Evolutionary conservation across 2,797 vertebrate species (phyloP).

Genomic region (Dendrocincla tyrannina): DNA sequence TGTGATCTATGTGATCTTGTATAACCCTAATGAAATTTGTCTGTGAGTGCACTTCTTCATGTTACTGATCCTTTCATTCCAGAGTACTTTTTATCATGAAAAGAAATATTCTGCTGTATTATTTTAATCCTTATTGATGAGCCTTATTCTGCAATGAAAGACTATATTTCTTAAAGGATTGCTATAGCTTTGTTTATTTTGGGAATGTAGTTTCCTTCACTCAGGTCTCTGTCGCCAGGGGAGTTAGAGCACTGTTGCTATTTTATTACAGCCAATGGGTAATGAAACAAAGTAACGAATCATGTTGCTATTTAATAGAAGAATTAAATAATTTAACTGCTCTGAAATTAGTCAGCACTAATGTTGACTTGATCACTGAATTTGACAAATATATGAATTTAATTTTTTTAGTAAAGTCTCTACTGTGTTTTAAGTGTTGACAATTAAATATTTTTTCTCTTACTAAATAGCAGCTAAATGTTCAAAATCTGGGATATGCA

Average conservation of each 20-base stretch:
- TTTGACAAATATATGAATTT: neutral
- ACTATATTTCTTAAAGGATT: neutral
- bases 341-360: neutral
- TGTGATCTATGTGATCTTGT: neutral
- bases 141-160: neutral
- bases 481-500: neutral
- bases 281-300: conserved; percentile 16
- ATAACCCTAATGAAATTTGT: neutral
- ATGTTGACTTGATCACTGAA: neutral
- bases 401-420: neutral
- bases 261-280: neutral
- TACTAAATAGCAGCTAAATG: neutral
- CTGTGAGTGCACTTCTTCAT: neutral
- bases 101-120: neutral
- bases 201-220: neutral
- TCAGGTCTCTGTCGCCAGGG: neutral
- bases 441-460: neutral
- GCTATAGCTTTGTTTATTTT: neutral
- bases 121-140: conserved; percentile 2
- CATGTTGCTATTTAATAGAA: conserved; percentile 9
- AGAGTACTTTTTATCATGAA: neutral
- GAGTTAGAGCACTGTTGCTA: neutral
- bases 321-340: neutral
- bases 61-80: neutral
- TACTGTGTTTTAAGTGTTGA: neutral